A percentile compares a stretch with the other conserved stretches of the same genome.
Conservation (phyloP, 2,888 invertebrate genomes). For the Augochlorella aurata region DNA sequence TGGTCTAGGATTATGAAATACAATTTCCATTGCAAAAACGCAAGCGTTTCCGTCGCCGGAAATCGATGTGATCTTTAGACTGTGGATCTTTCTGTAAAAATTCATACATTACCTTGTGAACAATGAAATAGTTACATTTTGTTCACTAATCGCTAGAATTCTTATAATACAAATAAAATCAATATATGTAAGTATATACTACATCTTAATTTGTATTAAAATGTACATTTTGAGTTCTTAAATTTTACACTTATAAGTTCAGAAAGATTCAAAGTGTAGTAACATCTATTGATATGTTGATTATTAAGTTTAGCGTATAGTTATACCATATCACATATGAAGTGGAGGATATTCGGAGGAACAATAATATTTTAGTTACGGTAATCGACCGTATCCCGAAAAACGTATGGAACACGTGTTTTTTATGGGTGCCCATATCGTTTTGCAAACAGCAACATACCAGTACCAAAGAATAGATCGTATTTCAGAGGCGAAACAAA, state of each 20-base stretch:
- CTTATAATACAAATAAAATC: no score
- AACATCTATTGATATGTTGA: no score
- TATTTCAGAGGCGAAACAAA: constrained; percentile 31
- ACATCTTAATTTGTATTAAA: no score
- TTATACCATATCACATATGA: neutral
- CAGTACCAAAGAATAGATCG: constrained; percentile 35
- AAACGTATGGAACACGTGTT: constrained; percentile 69
- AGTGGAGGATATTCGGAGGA: neutral
- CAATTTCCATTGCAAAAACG: neutral
- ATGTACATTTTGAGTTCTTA: no score
- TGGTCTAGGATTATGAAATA: neutral
- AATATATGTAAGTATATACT: no score
- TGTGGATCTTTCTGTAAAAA: neutral
- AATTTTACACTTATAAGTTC: no score
- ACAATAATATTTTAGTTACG: constrained; percentile 28
- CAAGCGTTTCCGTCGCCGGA: neutral
- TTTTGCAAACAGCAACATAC: constrained; percentile 44
- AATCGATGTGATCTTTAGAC: neutral
- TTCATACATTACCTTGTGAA: no score
- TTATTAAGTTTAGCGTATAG: no score
- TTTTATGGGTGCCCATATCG: constrained; percentile 62
- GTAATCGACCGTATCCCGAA: constrained; percentile 39
- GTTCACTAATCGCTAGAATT: no score
- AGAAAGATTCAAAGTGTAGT: no score
- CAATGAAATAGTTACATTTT: no score